Conservation (phyloP, 2,888 invertebrate genomes). For the Proisotoma minuta region DNA sequence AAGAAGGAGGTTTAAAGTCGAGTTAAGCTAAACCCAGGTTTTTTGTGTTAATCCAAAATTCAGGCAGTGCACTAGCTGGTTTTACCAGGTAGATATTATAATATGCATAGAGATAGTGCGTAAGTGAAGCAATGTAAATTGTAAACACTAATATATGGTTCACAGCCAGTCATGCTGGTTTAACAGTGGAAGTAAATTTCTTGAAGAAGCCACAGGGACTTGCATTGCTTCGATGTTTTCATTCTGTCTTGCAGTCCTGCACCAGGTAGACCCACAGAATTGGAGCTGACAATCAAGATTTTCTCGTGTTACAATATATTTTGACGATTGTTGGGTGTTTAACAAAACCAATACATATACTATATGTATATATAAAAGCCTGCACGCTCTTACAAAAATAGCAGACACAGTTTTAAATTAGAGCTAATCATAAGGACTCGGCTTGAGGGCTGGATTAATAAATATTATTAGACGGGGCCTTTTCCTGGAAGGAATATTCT, state of each 20-base stretch:
- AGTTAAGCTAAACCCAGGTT: slow-evolving; percentile 1
- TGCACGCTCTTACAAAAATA: background rate
- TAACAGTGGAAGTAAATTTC: background rate
- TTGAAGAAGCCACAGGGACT: background rate
- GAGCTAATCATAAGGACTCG: background rate
- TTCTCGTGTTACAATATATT: background rate
- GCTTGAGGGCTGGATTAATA: background rate
- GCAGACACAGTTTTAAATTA: slow-evolving; percentile 2
- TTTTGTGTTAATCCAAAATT: background rate
- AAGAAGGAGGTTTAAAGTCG: background rate
- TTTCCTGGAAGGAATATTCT: slow-evolving; percentile 1
- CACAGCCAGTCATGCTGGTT: background rate
- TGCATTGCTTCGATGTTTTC: slow-evolving; percentile 5
- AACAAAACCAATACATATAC: slow-evolving; percentile 1
- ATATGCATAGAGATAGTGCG: background rate
- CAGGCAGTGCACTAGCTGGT: background rate
- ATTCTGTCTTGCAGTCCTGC: slow-evolving; percentile 5
- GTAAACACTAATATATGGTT: slow-evolving; percentile 1
- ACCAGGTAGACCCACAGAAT: background rate
- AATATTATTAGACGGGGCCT: no score
- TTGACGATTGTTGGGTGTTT: background rate
- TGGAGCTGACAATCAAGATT: slow-evolving; percentile 10
- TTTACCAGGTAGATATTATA: background rate
- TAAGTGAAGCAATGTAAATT: background rate
- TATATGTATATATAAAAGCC: background rate